Conservation (phyloP, 2,888 invertebrate species). For the Phyto melanocephala region DNA sequence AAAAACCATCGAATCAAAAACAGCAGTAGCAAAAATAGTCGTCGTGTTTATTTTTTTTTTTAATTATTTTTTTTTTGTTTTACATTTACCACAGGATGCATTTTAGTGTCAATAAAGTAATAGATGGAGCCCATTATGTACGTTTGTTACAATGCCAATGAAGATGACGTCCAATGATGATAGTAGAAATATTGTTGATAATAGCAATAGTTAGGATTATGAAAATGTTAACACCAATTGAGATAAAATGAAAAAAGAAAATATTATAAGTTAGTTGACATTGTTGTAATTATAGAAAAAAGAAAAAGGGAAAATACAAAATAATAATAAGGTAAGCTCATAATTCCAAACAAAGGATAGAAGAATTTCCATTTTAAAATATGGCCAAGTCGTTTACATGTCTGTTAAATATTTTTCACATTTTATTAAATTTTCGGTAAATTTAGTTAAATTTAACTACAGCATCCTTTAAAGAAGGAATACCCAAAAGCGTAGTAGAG, state of each 20-base stretch:
- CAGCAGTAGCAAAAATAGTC: conserved; percentile 17
- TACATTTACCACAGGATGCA: conserved; percentile 53
- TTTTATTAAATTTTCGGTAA: no score
- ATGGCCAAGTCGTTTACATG: no score
- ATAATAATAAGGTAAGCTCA: no score
- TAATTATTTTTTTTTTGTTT: no score
- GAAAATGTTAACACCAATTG: conserved; percentile 53
- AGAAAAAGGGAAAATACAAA: neutral
- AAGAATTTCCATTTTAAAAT: no score
- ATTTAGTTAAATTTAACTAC: no score
- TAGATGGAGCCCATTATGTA: conserved; percentile 34
- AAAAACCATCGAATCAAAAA: neutral
- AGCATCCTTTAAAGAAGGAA: no score
- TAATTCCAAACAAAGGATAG: neutral
- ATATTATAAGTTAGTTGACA: conserved; percentile 44
- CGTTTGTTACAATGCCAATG: conserved; percentile 8
- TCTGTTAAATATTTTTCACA: no score
- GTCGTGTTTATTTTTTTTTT: no score
- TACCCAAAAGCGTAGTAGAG: no score
- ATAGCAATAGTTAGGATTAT: conserved; percentile 33
- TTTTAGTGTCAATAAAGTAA: conserved; percentile 44
- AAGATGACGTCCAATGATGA: conserved; percentile 40
- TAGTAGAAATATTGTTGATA: conserved; percentile 18
- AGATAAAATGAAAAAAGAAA: conserved; percentile 16
- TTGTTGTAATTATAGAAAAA: conserved; percentile 6